These are phyloP conservation scores for Craterocephalus amniculus DNA, from an alignment of 2,797 vertebrate genomes.

Conservation along the genomic window DNA sequence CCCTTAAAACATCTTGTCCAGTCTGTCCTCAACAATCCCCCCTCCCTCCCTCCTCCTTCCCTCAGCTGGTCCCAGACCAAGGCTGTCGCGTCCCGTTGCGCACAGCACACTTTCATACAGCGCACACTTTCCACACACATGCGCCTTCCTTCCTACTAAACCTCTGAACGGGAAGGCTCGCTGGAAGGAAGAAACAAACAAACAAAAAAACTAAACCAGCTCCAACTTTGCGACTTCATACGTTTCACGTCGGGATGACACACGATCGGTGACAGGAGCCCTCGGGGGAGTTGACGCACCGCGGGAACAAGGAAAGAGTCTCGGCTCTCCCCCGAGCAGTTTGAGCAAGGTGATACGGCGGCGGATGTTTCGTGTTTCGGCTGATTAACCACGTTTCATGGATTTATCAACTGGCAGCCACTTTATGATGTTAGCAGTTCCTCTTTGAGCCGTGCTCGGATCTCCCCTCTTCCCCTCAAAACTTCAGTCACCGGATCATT, in stretches of 20 bases:
- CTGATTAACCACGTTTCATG: constrained; percentile 10
- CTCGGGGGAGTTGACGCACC: constrained; percentile 35
- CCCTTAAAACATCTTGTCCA: constrained; percentile 33
- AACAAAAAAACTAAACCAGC: not conserved
- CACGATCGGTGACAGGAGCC: constrained; percentile 46
- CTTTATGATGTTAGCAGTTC: constrained; percentile 2
- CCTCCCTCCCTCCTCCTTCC: not conserved
- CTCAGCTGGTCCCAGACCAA: constrained; percentile 22
- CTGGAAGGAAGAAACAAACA: not conserved
- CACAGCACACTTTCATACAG: constrained; percentile 25
- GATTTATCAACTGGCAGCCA: constrained; percentile 22
- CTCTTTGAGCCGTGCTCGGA: constrained; percentile 32
- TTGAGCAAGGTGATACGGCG: constrained; percentile 43
- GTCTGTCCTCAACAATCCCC: constrained; percentile 23
- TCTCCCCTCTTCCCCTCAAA: constrained; percentile 14
- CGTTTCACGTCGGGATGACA: constrained; percentile 21
- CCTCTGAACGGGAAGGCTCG: not conserved
- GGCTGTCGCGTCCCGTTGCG: constrained; percentile 55
- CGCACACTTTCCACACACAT: constrained; percentile 4
- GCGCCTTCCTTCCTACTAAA: not conserved
- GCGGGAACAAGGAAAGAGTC: constrained; percentile 27
- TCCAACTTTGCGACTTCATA: constrained; percentile 26
- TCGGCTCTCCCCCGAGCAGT: constrained; percentile 29
- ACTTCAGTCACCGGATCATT: constrained; percentile 53
- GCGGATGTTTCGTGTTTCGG: constrained; percentile 2